Conservation (phyloP, 2,888 invertebrate species). For the Ennomos fuscantarius region DNA sequence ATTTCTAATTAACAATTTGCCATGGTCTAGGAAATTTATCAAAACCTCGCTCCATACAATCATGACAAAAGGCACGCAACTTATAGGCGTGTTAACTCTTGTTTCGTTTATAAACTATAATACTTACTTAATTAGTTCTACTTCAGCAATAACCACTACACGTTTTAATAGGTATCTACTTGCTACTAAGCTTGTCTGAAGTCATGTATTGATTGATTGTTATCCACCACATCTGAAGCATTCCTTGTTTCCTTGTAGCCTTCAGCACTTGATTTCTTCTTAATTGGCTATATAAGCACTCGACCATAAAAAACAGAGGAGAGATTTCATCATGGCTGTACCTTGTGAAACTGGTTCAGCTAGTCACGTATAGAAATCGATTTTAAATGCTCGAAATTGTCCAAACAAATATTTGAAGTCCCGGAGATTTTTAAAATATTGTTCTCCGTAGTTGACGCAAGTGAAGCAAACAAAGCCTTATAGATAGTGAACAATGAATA, state of each 20-base stretch:
- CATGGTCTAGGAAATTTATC: slow-evolving; percentile 27
- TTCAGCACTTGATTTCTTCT: too few relatives aligned
- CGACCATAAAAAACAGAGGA: not conserved
- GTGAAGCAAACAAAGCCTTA: slow-evolving; percentile 47
- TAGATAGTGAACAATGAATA: slow-evolving; percentile 52
- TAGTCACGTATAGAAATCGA: slow-evolving; percentile 4
- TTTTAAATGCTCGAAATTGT: not conserved
- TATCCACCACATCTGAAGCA: too few relatives aligned
- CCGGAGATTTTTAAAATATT: not conserved
- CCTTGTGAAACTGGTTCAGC: not conserved
- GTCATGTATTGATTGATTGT: too few relatives aligned
- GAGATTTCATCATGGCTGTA: not conserved
- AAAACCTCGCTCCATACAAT: slow-evolving; percentile 33
- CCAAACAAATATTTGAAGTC: not conserved
- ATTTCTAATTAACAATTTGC: slow-evolving; percentile 25
- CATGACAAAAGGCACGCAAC: slow-evolving; percentile 33
- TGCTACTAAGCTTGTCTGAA: too few relatives aligned
- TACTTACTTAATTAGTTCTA: not conserved
- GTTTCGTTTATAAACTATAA: slow-evolving; percentile 7
- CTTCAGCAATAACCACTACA: not conserved
- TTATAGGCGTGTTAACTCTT: slow-evolving; percentile 11
- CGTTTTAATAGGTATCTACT: too few relatives aligned
- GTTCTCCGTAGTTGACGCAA: slow-evolving; percentile 41
- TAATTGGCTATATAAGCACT: too few relatives aligned
- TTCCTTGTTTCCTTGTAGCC: too few relatives aligned